Evolutionary conservation across 2,888 invertebrate genomes (phyloP).

Genomic region (Mimas tiliae): DNA sequence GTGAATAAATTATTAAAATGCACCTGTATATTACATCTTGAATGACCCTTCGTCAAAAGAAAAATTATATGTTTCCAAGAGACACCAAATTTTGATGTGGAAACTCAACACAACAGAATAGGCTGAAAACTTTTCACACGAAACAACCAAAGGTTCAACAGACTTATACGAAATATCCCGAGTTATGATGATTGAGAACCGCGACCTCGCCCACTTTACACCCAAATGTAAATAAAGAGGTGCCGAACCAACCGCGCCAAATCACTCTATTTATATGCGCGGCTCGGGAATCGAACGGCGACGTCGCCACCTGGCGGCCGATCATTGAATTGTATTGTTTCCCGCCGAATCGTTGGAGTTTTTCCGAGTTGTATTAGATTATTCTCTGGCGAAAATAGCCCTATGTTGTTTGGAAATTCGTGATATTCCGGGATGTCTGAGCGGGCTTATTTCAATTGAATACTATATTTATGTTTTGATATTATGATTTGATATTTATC

Average conservation of each 20-base stretch:
- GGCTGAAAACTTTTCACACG: background rate
- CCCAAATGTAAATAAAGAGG: slow-evolving; percentile 12
- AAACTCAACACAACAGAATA: background rate
- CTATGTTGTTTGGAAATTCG: background rate
- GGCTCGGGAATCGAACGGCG: slow-evolving; percentile 44
- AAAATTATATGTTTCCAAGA: too few relatives aligned
- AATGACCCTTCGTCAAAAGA: too few relatives aligned
- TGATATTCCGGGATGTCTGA: too few relatives aligned
- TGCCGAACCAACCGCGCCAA: slow-evolving; percentile 26
- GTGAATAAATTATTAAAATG: too few relatives aligned
- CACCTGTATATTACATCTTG: too few relatives aligned
- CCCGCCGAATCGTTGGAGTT: background rate
- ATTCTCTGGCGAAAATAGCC: background rate
- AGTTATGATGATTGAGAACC: slow-evolving; percentile 21
- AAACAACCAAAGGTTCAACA: background rate
- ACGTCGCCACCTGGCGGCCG: slow-evolving; percentile 42
- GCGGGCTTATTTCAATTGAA: background rate
- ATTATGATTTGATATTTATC: too few relatives aligned
- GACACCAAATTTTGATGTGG: too few relatives aligned
- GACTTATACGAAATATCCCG: background rate
- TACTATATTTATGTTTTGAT: background rate
- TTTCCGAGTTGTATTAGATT: background rate
- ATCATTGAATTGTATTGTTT: slow-evolving; percentile 21
- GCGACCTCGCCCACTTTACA: slow-evolving; percentile 10
- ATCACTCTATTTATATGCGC: slow-evolving; percentile 48